phyloP scores from a whole-genome alignment of 2,113 vertebrate genomes.

The Psammodynastes pulverulentus region DNA sequence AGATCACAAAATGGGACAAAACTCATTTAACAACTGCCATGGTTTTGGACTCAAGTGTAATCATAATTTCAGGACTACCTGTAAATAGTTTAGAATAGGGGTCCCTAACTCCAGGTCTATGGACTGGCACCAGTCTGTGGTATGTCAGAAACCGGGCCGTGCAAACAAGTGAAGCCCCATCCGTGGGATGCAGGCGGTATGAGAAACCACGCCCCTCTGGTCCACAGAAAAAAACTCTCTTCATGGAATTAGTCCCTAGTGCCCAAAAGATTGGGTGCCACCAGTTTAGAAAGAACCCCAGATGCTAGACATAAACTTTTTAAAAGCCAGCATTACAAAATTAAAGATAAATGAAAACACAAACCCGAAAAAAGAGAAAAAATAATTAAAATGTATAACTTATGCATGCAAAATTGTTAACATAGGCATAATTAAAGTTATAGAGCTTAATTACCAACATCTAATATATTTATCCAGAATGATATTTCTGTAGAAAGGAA shows the following conservation, averaged over 20 bases:
- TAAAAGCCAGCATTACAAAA: background rate
- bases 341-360: background rate
- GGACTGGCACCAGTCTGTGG: too few species aligned
- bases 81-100: background rate
- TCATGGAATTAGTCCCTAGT: too few species aligned
- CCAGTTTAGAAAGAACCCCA: background rate
- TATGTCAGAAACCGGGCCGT: too few species aligned
- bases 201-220: too few species aligned
- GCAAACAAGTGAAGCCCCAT: too few species aligned
- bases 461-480: background rate
- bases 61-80: background rate
- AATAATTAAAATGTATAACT: background rate
- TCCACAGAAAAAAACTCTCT: too few species aligned
- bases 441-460: background rate
- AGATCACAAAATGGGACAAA: background rate
- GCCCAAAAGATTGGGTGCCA: too few species aligned
- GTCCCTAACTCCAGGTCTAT: too few species aligned
- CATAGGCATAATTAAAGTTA: background rate
- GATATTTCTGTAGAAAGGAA: background rate
- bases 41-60: background rate
- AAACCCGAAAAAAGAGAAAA: background rate
- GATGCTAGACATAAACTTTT: background rate
- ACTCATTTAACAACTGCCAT: background rate
- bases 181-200: too few species aligned
- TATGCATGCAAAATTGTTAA: background rate